Evolutionary conservation across 2,888 invertebrate genomes (phyloP), one percentile per base, ranked within the genome.

Genomic region (Nebria salina): DNA sequence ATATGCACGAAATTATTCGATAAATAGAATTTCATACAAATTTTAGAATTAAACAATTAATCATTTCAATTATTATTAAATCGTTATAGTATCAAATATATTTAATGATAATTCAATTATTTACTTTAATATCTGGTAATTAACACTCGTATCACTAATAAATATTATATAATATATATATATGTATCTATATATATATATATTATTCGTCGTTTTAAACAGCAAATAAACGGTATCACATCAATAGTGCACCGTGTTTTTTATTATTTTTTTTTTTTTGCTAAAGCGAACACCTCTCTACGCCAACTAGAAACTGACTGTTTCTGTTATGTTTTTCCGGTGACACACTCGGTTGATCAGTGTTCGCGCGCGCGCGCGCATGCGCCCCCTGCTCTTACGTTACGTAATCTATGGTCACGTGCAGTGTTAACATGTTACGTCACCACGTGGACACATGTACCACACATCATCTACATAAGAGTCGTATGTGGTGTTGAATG

Each of bases 341-440:
- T 70, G 70, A 26, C 25, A 77, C 34, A n/a, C n/a, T 15, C 64
- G 20, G 2, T 25, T 20, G 34, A 65, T 25, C 41, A 3, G 65
- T 68, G 54, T 26, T 20, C 64, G 78, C 72, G 73, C 41, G 42
- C 73, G 64, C 34, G 15, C 66, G 15, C 64, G 75, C 75, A 20
- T 54, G 43, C 25, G 75, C 64, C 15, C n/a, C 25, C 8, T 13
- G 25, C 72, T 13, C 25, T 25, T 25, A 9, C 20, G 65, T 79
- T 77, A 74, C 79, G 74, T 79, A 79, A 73, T 41, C 13, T 8
- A 41, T 42, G 26, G 25, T 74, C 79, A 79, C 79, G 79, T 79
- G 79, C 54, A 68, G n/a, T 25, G 64, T 7, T 13, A 1, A 25
- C 41, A 2, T 41, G 75, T 79, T 79, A 68, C 79, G 79, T 79